A percentile compares a stretch with the other conserved stretches of the same genome.
Evolutionary conservation across 2,113 vertebrate species (phyloP).

Genomic region (Acrocephalus kingi): DNA sequence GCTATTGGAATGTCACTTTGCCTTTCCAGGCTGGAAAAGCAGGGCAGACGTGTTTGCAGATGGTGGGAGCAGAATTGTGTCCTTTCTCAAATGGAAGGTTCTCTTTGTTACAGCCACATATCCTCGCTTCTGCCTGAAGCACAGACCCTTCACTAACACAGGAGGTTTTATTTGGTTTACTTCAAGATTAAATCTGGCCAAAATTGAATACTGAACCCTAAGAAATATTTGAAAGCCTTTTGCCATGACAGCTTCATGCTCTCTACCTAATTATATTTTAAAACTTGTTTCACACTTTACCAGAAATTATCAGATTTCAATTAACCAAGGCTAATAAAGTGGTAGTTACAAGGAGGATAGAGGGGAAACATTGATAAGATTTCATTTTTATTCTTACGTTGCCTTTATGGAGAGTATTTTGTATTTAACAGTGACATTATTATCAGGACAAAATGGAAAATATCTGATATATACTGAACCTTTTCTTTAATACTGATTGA

Average conservation of each 20-base stretch:
- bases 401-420: background rate
- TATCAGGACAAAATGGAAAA: background rate
- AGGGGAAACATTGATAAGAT: background rate
- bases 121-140: background rate
- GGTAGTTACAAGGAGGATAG: rapidly evolving
- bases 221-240: background rate
- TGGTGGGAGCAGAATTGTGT: background rate
- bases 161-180: background rate
- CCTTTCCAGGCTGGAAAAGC: background rate
- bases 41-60: background rate
- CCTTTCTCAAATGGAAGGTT: background rate
- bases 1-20: background rate
- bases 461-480: background rate
- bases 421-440: background rate
- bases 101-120: background rate
- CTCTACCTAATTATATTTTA: background rate
- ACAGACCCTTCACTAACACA: background rate
- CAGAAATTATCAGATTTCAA: background rate
- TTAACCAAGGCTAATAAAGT: background rate
- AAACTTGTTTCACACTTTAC: background rate
- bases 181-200: background rate
- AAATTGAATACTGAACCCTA: background rate
- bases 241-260: background rate
- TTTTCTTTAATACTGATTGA: background rate
- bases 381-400: background rate